Base-by-base conservation (phyloP, 2,797 vertebrate species). In the Xiphorhynchus erythropygius region DNA sequence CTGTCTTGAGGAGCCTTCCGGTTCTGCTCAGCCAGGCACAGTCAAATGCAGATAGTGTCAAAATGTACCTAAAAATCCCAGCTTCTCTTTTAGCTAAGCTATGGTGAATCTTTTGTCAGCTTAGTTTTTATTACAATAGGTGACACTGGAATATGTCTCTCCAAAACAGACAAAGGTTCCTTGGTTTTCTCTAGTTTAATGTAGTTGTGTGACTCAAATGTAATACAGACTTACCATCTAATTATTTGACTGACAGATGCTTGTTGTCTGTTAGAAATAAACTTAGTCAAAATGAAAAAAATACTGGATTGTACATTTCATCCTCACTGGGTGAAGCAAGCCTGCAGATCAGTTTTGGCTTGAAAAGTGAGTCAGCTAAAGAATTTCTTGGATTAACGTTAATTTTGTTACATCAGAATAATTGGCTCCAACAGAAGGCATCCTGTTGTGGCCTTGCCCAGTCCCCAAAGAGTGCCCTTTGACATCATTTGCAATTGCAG, bases 371-470 rank as follows among this genome's bases (percentile, higher is more conserved):
- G 70, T 90, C 86, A 91, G 68, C 78, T 83, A 13, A 88, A 94
- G 89, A 71, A 84, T 87, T 84, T 69, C 64, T 94, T 76, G 87
- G 77, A 90, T 90, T 90, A 62, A 82, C 71, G 35, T 68, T 87
- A 59, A 68, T 94, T 94, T 81, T 86, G 74, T 86, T 96, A 86
- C 79, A 65, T 89, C 94, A 87, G 93, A 84, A 49, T 94, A 92
- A 91, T 63, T 95, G 92, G 57, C 87, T 93, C n/a, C 76, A 93
- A 17, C 69, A 81, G 87, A 75, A 89, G 55, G 73, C 89, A 39
- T 89, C 78, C 84, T 87, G 82, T 53, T 3, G 10, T 57, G 89
- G 91, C 79, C 69, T 86, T 91, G 77, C 80, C 92, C 62, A 46
- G 57, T 91, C 82, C 86, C 89, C 87, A 44, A 7, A 50, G 84